phyloP scores from a whole-genome alignment of 2,888 invertebrate genomes.

The Drosophila maculinotata region DNA sequence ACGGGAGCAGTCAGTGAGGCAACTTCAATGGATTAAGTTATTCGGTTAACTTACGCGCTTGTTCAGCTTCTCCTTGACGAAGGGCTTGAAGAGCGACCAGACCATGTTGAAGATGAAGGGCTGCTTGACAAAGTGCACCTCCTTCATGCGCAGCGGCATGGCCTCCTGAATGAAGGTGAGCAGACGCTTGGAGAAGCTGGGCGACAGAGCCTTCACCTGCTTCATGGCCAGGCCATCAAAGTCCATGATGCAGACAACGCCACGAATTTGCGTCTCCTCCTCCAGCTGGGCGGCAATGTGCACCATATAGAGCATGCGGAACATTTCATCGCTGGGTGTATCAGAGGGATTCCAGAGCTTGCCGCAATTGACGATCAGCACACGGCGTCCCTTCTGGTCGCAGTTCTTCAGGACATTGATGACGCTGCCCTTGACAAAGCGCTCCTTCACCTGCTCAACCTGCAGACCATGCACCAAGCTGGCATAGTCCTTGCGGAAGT shows the following conservation, averaged over 20 bases:
- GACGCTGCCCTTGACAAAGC: constrained; percentile 90
- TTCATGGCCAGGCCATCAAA: constrained; percentile 91
- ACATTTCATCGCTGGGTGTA: constrained; percentile 90
- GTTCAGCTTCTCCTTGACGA: constrained; percentile 91
- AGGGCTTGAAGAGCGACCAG: constrained; percentile 94
- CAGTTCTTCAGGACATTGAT: constrained; percentile 91
- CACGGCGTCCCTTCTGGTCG: constrained; percentile 91
- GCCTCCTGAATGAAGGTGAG: constrained; percentile 94
- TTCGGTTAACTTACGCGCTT: constrained; percentile 87
- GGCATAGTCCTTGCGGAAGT: constrained; percentile 90
- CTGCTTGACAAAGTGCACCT: constrained; percentile 94
- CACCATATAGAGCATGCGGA: constrained; percentile 91
- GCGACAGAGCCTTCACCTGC: constrained; percentile 89
- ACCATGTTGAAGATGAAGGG: constrained; percentile 94
- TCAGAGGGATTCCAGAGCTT: constrained; percentile 91
- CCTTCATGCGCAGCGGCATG: constrained; percentile 93
- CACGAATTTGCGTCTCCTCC: constrained; percentile 92
- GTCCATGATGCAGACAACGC: constrained; percentile 93
- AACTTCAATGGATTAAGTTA: background rate
- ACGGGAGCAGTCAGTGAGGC: constrained; percentile 31
- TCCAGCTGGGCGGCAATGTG: constrained; percentile 92
- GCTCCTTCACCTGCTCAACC: constrained; percentile 89
- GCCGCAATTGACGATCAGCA: constrained; percentile 91
- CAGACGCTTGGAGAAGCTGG: constrained; percentile 91
- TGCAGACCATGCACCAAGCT: constrained; percentile 88